A percentile compares a stretch with the other conserved stretches of the same genome.
phyloP scores from a whole-genome alignment of 2,113 vertebrate species.

The Pampusana beccarii region DNA sequence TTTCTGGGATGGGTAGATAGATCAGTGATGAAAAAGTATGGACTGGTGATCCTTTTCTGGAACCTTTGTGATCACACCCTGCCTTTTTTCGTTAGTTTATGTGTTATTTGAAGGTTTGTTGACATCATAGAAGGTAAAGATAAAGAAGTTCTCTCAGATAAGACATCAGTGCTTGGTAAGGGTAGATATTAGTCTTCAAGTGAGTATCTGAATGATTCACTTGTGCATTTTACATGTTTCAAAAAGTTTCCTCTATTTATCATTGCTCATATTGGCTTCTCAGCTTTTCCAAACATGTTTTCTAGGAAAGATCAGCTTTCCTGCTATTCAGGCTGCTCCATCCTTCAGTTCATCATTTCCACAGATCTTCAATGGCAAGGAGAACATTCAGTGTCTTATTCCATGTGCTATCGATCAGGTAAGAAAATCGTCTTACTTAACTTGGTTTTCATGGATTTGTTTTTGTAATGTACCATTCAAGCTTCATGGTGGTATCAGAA shows the following conservation, averaged over 20 bases:
- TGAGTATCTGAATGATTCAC: background rate
- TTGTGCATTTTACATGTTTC: background rate
- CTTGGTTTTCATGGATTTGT: background rate
- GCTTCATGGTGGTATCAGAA: accelerated
- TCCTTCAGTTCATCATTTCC: slow-evolving; percentile 96
- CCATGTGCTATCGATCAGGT: slow-evolving; percentile 98
- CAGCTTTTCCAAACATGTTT: background rate
- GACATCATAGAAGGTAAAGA: background rate
- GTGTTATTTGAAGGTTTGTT: background rate
- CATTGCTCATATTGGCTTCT: background rate
- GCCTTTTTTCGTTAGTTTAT: background rate
- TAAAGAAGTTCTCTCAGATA: background rate
- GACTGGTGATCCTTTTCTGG: background rate
- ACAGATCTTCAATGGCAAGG: slow-evolving; percentile 87
- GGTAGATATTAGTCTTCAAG: background rate
- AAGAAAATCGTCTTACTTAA: background rate
- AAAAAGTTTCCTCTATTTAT: background rate
- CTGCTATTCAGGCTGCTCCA: slow-evolving; percentile 94
- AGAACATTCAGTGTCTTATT: slow-evolving; percentile 93
- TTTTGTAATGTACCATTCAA: background rate
- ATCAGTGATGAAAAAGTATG: background rate
- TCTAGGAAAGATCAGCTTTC: slow-evolving; percentile 96
- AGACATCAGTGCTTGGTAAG: background rate
- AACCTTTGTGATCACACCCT: background rate
- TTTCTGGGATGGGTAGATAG: background rate